These are phyloP conservation scores for Microctonus brassicae DNA, from an alignment of 2,888 invertebrate genomes.

Conservation along the genomic window DNA sequence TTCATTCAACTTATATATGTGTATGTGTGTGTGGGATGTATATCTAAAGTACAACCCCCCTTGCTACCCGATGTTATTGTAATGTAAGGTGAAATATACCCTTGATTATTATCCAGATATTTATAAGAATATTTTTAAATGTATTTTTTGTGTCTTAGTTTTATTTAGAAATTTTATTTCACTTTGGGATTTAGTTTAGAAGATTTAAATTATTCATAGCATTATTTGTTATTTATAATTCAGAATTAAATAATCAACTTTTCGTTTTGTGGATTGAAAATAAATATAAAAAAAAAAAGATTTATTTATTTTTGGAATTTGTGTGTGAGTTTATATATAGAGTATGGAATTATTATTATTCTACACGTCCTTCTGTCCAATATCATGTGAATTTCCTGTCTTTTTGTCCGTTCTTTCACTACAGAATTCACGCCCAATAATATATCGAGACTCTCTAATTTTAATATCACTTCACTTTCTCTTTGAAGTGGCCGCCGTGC, in stretches of 20 bases:
- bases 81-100: neutral
- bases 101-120: neutral
- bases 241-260: no score
- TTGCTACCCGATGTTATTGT: neutral
- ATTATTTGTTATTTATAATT: no score
- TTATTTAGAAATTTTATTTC: no score
- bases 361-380: neutral
- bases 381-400: slow-evolving; percentile 25
- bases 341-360: neutral
- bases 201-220: no score
- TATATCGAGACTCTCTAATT: slow-evolving; percentile 59
- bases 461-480: slow-evolving; percentile 60
- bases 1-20: slow-evolving; percentile 56
- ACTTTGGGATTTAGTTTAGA: no score
- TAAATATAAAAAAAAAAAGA: no score
- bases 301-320: no score
- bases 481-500: slow-evolving; percentile 54
- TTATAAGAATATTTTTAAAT: neutral
- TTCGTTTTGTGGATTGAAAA: no score
- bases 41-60: no score
- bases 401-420: slow-evolving; percentile 23
- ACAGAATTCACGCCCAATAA: slow-evolving; percentile 37
- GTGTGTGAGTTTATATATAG: no score
- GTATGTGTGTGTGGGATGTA: no score
- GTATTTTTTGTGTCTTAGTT: no score